Evolutionary conservation across 2,888 invertebrate species (phyloP).

Genomic region (Eubasilissa splendida): DNA sequence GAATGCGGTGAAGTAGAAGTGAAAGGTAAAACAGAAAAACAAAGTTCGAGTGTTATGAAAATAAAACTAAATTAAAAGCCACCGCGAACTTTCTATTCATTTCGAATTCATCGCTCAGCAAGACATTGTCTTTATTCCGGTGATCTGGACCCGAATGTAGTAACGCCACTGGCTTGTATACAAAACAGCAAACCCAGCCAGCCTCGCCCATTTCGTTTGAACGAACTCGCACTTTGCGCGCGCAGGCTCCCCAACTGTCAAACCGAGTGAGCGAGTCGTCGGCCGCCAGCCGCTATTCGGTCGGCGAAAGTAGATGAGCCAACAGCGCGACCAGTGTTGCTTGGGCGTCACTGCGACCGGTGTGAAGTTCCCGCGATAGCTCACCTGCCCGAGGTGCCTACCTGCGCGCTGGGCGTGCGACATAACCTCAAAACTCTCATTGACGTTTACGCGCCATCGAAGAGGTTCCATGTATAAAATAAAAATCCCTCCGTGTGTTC

Average conservation of each 20-base stretch:
- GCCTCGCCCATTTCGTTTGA: slow-evolving; percentile 24
- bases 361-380: slow-evolving; percentile 64
- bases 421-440: slow-evolving; percentile 67
- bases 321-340: slow-evolving; percentile 39
- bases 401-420: slow-evolving; percentile 61
- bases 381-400: slow-evolving; percentile 29
- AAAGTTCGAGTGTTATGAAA: too few species aligned
- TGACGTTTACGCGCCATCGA: slow-evolving; percentile 51
- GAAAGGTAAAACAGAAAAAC: too few species aligned
- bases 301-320: slow-evolving; percentile 63
- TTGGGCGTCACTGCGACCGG: slow-evolving; percentile 26
- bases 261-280: slow-evolving; percentile 60
- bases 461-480: slow-evolving; percentile 37
- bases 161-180: background rate
- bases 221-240: slow-evolving; percentile 41
- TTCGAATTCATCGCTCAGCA: too few species aligned
- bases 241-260: slow-evolving; percentile 35
- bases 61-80: too few species aligned
- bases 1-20: too few species aligned
- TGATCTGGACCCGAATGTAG: background rate
- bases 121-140: too few species aligned
- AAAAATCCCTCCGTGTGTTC: slow-evolving; percentile 22
- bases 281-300: slow-evolving; percentile 69
- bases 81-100: too few species aligned
- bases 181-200: background rate